A percentile compares a stretch with the other conserved stretches of the same genome.
Conservation (phyloP, 2,113 vertebrate genomes). For the Neolamprologus devosi region DNA sequence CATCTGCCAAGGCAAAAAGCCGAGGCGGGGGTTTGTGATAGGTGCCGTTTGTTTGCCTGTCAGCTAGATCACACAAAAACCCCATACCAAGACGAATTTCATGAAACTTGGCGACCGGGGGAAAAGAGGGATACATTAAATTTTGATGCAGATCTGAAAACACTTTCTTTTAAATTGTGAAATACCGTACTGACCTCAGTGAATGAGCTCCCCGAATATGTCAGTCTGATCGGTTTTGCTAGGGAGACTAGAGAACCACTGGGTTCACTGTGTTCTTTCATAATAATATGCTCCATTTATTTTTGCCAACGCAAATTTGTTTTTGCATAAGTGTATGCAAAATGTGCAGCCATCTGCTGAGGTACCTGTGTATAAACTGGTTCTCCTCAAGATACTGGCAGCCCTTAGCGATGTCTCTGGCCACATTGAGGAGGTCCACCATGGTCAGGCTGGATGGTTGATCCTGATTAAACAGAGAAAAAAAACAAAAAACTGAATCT, state of each 20-base stretch:
- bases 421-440: constrained; percentile 92
- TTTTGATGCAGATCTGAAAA: not conserved
- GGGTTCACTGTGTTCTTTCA: not conserved
- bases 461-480: constrained; percentile 67
- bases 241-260: not conserved
- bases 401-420: constrained; percentile 92
- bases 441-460: constrained; percentile 90
- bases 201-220: not conserved
- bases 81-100: not conserved
- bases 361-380: constrained; percentile 95
- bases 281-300: not conserved
- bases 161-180: not conserved
- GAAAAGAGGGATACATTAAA: not conserved
- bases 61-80: not conserved
- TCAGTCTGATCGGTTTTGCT: not conserved
- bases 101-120: not conserved
- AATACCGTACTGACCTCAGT: not conserved
- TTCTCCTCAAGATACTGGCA: constrained; percentile 98
- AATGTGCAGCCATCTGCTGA: not conserved
- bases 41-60: not conserved
- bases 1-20: not conserved
- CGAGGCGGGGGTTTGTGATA: not conserved
- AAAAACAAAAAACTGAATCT: not conserved
- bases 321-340: not conserved
- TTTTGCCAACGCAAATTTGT: not conserved